Base-by-base conservation (phyloP, 2,797 vertebrate species). In the Menidia menidia region DNA sequence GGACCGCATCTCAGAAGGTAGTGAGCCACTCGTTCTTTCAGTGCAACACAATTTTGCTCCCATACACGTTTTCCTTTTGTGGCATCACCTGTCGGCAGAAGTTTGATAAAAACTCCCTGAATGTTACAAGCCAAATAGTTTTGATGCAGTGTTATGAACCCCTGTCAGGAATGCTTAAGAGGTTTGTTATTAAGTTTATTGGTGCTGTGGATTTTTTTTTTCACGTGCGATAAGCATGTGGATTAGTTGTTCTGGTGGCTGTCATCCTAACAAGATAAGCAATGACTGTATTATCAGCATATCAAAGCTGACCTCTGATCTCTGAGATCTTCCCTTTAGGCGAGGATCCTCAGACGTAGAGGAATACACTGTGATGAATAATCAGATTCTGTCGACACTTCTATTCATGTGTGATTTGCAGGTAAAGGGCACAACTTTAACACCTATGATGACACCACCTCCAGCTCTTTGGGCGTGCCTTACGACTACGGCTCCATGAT, bases 401-500 rank as follows among this genome's bases (percentile, higher is more conserved):
- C 33, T 45, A 4, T 63, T 39, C 19, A 16, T 58, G 5, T 75
- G 11, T 50, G 4, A 61, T 58, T 42, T 44, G 2, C 78, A 98
- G 97, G 95, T 52, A 95, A 0, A 81, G 89, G 93, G 2, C 71
- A 95, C 83, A 98, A 98, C 86, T 99, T 99, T 57, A 91, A 95
- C 48, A 95, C 84, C 75, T 96, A 97, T 0, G 0, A 94, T n/a
- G 96, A 98, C 78, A 89, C 75, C 58, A 83, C 6, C 4, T 96
- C 96, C 64, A 96, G 94, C 73, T 88, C 88, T 4, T 75, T 98
- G 86, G 97, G 96, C 0, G 93, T 97, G 0, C 95, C 97, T 5
- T 99, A 99, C 4, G 97, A 99, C 84, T 99, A 98, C 35, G 94
- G 87, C 6, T 99, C 97, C 31, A 95, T 99, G 86, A 97, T 99